Evolutionary conservation across 1,140 invertebrate genomes (phyloP), one percentile per base, ranked within the genome.

Genomic region (Berghia stephanieae): DNA sequence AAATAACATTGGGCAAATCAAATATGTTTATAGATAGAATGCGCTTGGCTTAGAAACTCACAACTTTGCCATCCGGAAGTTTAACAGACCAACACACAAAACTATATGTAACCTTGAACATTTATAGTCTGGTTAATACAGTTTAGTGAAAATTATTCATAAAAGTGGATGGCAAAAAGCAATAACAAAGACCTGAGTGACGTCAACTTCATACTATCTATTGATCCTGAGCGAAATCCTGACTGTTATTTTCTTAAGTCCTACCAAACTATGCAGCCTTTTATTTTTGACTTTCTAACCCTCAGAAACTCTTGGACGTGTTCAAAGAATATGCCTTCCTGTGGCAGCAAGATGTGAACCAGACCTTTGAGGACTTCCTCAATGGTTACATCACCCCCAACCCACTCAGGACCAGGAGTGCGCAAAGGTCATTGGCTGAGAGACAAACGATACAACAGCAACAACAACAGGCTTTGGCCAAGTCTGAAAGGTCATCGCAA

Each of bases 271-370:
- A 69, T 77, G 31, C 52, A 3, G 18, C 34, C n/a, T 40, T 5
- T 42, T 36, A 57, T 55, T 74, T 63, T 44, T 70, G 49, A 21
- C 27, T 77, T 40, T 67, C 43, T n/a, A n/a, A n/a, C 70, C 78
- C 75, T 38, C 78, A 87, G 84, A 85, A 87, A 82, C 78, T 89
- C 36, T 75, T 84, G 27, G 82, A 84, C 10, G 82, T 87, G 16
- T 89, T 89, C 79, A 82, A 83, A 75, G 85, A 87, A 36, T 89
- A 87, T 76, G 76, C 84, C 6, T 90, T 88, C 79, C 82, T 90
- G 34, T 90, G 88, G 88, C 52, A 86, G 57, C 84, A 87, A 81
- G 87, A 89, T 80, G 87, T 90, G n/a, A 86, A 84, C 70, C 82
- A 87, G 70, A 88, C 88, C 31, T 90, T 90, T 83, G 81, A 87